Conservation (phyloP, 2,888 invertebrate genomes). For the Mythimna lalbum region DNA sequence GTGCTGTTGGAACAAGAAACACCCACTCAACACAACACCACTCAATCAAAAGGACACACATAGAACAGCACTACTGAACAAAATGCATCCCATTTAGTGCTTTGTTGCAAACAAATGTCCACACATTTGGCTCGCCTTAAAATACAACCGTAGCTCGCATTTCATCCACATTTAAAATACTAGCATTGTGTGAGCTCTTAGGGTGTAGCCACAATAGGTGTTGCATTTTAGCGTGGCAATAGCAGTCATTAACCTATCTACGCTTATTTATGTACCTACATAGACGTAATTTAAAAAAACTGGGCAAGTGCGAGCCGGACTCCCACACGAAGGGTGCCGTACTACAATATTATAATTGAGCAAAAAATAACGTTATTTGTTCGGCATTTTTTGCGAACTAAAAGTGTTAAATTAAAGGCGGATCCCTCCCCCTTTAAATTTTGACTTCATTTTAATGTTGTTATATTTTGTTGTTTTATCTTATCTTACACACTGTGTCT, state of each 20-base stretch:
- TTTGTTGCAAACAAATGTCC: constrained; percentile 63
- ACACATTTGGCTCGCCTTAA: constrained; percentile 59
- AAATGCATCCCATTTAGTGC: constrained; percentile 57
- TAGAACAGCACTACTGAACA: constrained; percentile 46
- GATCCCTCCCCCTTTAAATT: too few relatives aligned
- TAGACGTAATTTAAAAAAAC: too few relatives aligned
- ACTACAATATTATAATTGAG: too few relatives aligned
- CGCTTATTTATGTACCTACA: too few relatives aligned
- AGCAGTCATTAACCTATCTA: not conserved
- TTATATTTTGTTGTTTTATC: too few relatives aligned
- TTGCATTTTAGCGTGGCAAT: not conserved
- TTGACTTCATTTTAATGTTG: too few relatives aligned
- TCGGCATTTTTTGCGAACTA: too few relatives aligned
- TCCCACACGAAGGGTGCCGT: too few relatives aligned
- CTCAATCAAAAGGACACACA: constrained; percentile 43
- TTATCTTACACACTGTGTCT: too few relatives aligned
- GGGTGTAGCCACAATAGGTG: not conserved
- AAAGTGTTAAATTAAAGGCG: too few relatives aligned
- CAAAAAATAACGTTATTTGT: too few relatives aligned
- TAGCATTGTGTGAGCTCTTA: constrained; percentile 74
- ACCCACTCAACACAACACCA: constrained; percentile 9
- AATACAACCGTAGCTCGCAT: constrained; percentile 70
- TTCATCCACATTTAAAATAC: constrained; percentile 68
- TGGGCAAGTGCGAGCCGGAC: too few relatives aligned
- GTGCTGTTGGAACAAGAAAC: not conserved